Conservation (phyloP, 2,113 vertebrate species). For the Scomber colias region DNA sequence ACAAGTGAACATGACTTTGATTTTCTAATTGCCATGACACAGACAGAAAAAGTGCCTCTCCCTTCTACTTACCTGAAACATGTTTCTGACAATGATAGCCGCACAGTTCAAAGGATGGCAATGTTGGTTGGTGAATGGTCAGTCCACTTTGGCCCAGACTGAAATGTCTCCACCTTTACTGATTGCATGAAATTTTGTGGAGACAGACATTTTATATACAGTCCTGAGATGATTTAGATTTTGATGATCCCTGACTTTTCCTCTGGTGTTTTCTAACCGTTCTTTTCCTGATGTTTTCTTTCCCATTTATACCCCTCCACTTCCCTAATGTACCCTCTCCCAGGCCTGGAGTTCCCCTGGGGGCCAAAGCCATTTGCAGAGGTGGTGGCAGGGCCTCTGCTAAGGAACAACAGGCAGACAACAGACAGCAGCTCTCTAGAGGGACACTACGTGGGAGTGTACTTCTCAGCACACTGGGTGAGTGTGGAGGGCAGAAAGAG, state of each 20-base stretch:
- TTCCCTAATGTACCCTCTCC: constrained; percentile 8
- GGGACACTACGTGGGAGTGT: constrained; percentile 94
- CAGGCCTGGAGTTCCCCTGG: constrained; percentile 99
- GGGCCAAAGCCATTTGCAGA: constrained; percentile 98
- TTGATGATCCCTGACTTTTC: no score
- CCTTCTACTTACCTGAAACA: no score
- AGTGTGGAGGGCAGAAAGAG: constrained; percentile 72
- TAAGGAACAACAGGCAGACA: constrained; percentile 91
- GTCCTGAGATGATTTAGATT: no score
- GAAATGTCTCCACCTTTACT: neutral
- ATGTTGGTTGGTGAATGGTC: no score
- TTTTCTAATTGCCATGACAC: neutral
- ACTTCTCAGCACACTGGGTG: constrained; percentile 99
- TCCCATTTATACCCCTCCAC: constrained; percentile 4
- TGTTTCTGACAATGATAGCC: no score
- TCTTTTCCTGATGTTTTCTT: neutral
- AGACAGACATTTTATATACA: no score
- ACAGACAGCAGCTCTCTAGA: constrained; percentile 93
- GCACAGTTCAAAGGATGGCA: no score
- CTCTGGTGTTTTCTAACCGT: neutral
- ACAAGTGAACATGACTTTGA: neutral
- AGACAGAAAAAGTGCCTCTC: neutral
- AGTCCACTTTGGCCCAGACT: neutral
- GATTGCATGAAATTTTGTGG: neutral
- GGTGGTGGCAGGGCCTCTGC: constrained; percentile 94